Evolutionary conservation across 2,888 invertebrate species (phyloP), one percentile per base, ranked within the genome.

Genomic region (Drosophila phalerata): DNA sequence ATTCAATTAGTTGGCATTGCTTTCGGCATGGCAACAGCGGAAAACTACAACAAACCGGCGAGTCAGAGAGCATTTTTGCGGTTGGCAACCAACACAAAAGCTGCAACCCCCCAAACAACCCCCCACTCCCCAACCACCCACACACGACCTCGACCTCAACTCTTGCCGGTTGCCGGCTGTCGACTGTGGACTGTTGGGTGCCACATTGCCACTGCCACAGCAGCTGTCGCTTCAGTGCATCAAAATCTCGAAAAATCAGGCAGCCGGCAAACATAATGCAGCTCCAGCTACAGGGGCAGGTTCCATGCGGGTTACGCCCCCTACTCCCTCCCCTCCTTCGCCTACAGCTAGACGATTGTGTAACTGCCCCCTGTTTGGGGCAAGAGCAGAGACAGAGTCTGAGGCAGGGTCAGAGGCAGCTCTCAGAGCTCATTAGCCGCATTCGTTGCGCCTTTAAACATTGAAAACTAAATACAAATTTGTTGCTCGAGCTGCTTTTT

Each of bases 1-100:
- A 89, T 85, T 85, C 89, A 85, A 85, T 89, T 85, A 85, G 89
- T 87, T 88, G 81, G 64, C 77, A 84, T 83, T 86, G 80, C 80
- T 76, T 68, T 70, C 71, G 47, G 81, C 81, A 22, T 73, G 62
- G 81, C 73, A 77, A 79, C 79, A 75, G 68, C 25, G 25, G 17
- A 38, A 43, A 67, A 64, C 70, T 64, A 70, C 64, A 68, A 40
- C 48, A 55, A 69, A 38, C 56, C 56, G 34, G n/a, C 55, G 55
- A 77, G 63, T 63, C 74, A 62, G 73, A 73, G 77, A 65, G 42
- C 60, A 76, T 73, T 82, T 77, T 83, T 82, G 84, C 86, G 82
- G 82, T 86, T 86, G 72, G 77, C 77, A 86, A 75, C 77, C 68
- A 61, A 71, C 80, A 83, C 69, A 78, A 73, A 68, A 69, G 77